phyloP scores from a whole-genome alignment of 1,140 invertebrate species.

The Mylabris phalerata region DNA sequence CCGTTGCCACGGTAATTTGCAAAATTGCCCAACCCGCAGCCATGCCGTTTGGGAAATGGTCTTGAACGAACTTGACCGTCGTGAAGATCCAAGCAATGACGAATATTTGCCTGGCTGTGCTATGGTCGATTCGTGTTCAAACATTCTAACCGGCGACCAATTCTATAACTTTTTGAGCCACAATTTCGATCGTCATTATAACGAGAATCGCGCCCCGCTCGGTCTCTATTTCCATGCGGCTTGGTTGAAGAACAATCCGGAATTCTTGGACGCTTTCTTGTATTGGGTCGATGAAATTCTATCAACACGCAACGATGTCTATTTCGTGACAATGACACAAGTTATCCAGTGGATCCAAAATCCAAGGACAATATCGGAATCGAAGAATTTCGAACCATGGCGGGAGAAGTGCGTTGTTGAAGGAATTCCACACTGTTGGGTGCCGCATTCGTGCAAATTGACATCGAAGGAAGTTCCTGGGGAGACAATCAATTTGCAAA shows the following conservation, averaged over 20 bases:
- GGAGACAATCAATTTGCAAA: slow-evolving; percentile 88
- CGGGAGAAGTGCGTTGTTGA: slow-evolving; percentile 84
- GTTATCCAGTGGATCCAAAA: slow-evolving; percentile 97
- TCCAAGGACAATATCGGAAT: slow-evolving; percentile 73
- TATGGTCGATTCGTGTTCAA: slow-evolving; percentile 95
- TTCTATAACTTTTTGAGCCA: slow-evolving; percentile 95
- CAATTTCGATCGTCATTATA: slow-evolving; percentile 93
- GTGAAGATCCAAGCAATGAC: slow-evolving; percentile 86
- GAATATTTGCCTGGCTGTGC: slow-evolving; percentile 90
- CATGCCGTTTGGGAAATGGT: slow-evolving; percentile 97
- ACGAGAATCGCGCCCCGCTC: slow-evolving; percentile 86
- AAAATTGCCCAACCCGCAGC: slow-evolving; percentile 84
- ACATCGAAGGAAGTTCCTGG: slow-evolving; percentile 88
- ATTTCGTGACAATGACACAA: slow-evolving; percentile 96
- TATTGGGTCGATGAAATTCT: slow-evolving; percentile 93
- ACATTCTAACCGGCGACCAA: slow-evolving; percentile 86
- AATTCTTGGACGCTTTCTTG: slow-evolving; percentile 87
- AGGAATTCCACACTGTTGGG: slow-evolving; percentile 72
- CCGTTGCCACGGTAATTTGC: slow-evolving; percentile 86
- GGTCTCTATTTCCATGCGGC: slow-evolving; percentile 94
- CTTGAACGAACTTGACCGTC: slow-evolving; percentile 91
- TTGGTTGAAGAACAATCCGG: slow-evolving; percentile 92
- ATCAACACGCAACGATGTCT: slow-evolving; percentile 83
- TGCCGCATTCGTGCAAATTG: slow-evolving; percentile 82
- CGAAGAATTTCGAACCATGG: slow-evolving; percentile 90